Base-by-base conservation (phyloP, 2,888 invertebrate genomes). In the Drosophila mulleri region DNA sequence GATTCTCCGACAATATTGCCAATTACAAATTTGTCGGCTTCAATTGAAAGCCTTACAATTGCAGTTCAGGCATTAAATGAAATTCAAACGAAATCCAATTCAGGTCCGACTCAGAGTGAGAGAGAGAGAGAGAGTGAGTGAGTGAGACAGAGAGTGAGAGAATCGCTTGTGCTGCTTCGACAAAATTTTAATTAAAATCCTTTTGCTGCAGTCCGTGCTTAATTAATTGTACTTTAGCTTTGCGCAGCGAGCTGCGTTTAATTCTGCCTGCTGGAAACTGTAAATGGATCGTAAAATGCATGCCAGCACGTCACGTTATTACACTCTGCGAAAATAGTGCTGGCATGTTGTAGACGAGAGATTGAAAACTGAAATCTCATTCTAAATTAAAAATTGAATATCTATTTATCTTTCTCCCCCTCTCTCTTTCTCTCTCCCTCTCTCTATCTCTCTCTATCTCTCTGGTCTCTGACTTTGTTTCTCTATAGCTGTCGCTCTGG, bases 11-110 rank as follows among this genome's bases (percentile, higher is more conserved):
- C 77, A 78, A 74, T 78, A 83, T 86, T 75, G 88, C 59, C 80
- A 85, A 82, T 88, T 82, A 77, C 71, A 80, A 84, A 80, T 79
- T 83, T 88, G 54, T 82, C 72, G 88, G 82, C 85, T 84, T 80
- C 84, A 83, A 88, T 83, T 84, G 83, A 83, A 85, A 83, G 85
- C 83, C 83, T 80, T 88, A 80, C 88, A 83, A 88, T 75, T 82
- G 85, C 85, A 74, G 72, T 65, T 77, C 82, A 68, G 80, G 74
- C 83, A 88, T 82, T 70, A 82, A 83, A 85, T 80, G 82, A 85
- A 48, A 82, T 85, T 86, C 54, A 54, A 83, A 82, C 80, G 80
- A 80, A 82, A 77, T 67, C 79, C 82, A 42, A 82, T 82, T 75
- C 68, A 63, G 52, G 53, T 20, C 26, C 32, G 41, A 50, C 45